Conservation (phyloP, 2,113 vertebrate species). For the Oreochromis tanganicae region DNA sequence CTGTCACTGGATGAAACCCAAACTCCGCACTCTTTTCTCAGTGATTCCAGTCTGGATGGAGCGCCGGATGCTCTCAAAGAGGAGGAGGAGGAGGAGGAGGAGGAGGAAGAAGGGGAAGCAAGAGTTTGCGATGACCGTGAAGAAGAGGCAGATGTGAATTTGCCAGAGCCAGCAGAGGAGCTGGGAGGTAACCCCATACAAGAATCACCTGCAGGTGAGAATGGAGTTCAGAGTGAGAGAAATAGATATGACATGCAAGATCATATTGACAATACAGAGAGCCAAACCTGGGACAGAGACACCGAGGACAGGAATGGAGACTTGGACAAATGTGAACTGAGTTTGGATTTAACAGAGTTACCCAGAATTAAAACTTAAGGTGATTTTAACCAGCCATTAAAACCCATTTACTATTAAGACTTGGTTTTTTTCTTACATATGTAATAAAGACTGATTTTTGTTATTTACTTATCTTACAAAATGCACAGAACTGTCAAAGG, state of each 20-base stretch:
- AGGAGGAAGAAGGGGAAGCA: conserved; percentile 48
- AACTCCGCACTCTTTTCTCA: conserved; percentile 62
- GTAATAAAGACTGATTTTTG: background rate
- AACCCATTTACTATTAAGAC: conserved; percentile 17
- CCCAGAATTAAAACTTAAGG: conserved; percentile 51
- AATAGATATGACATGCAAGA: conserved; percentile 9
- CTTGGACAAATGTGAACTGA: conserved; percentile 52
- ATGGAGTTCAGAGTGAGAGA: background rate
- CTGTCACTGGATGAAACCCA: conserved; percentile 50
- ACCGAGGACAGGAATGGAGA: conserved; percentile 25
- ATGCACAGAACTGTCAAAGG: conserved; percentile 43
- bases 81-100: conserved; percentile 51
- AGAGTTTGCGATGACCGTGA: background rate
- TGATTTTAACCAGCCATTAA: background rate
- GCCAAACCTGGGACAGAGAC: conserved; percentile 22
- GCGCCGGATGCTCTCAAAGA: conserved; percentile 41
- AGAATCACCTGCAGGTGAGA: conserved; percentile 3
- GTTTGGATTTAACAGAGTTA: conserved; percentile 46
- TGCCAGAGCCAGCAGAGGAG: background rate
- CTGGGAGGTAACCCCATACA: background rate
- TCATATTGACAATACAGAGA: background rate
- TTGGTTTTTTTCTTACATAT: background rate
- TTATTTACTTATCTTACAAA: background rate
- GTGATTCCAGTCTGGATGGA: conserved; percentile 71
- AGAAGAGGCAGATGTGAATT: background rate